These are phyloP conservation scores for Drusus annulatus DNA, from an alignment of 1,140 invertebrate genomes.

Conservation along the genomic window DNA sequence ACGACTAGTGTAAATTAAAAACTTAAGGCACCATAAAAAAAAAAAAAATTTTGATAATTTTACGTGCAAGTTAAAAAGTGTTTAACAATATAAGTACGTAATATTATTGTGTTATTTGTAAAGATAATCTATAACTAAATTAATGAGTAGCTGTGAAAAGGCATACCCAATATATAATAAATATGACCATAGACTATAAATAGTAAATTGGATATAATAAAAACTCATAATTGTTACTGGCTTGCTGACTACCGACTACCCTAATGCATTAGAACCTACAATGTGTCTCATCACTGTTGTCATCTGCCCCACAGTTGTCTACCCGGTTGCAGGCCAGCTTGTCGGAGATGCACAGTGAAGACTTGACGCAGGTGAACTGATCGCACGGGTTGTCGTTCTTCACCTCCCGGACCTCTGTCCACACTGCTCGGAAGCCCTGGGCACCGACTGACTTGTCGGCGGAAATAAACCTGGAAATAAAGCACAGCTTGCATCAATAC, in stretches of 20 bases:
- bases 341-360: slow-evolving; percentile 85
- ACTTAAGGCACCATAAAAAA: too few species aligned
- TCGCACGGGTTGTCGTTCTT: slow-evolving; percentile 43
- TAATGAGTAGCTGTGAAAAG: too few species aligned
- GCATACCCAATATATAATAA: too few species aligned
- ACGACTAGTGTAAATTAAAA: too few species aligned
- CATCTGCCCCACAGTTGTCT: slow-evolving; percentile 85
- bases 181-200: too few species aligned
- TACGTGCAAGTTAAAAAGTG: too few species aligned
- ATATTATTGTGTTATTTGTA: too few species aligned
- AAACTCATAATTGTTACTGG: too few species aligned
- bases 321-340: slow-evolving; percentile 84
- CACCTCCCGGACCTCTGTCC: slow-evolving; percentile 86
- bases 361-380: slow-evolving; percentile 64
- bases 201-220: too few species aligned
- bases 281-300: slow-evolving; percentile 85
- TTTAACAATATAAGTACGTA: too few species aligned
- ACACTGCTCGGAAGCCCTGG: slow-evolving; percentile 88
- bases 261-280: slow-evolving; percentile 75
- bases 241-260: not conserved
- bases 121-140: too few species aligned
- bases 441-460: slow-evolving; percentile 77
- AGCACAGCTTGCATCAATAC: not conserved
- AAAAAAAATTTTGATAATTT: too few species aligned
- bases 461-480: slow-evolving; percentile 75